phyloP scores from a whole-genome alignment of 2,113 vertebrate species.

The Phaethornis superciliosus region DNA sequence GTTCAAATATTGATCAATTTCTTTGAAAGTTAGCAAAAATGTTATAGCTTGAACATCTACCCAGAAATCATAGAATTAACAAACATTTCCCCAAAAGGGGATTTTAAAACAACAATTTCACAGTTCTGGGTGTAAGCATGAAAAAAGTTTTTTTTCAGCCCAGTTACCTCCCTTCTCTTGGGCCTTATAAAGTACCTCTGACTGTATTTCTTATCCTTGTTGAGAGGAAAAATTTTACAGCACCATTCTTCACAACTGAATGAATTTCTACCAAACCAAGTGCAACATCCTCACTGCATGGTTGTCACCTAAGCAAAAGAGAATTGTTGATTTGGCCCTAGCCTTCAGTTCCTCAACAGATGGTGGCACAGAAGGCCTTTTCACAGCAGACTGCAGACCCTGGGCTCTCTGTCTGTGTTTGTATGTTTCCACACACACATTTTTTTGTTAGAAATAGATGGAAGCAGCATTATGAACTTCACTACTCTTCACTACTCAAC shows the following conservation, averaged over 20 bases:
- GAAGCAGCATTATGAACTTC: neutral
- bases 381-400: neutral
- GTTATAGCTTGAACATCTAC: neutral
- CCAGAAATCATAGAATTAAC: neutral
- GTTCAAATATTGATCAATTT: neutral
- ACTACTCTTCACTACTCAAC: neutral
- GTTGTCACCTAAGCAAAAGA: neutral
- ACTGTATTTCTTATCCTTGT: neutral
- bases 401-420: neutral
- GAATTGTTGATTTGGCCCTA: neutral
- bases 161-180: rapidly evolving
- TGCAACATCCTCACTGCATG: neutral
- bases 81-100: neutral
- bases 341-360: neutral
- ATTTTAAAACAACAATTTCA: neutral
- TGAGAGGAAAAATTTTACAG: neutral
- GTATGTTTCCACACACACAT: neutral
- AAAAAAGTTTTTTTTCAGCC: neutral
- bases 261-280: neutral
- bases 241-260: neutral
- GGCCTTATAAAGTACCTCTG: neutral
- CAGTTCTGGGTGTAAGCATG: neutral
- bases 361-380: neutral
- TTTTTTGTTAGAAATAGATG: neutral
- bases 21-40: neutral